Base-by-base conservation (phyloP, 64 coral and sea anemone species). In the Dendrophyllia cribrosa region DNA sequence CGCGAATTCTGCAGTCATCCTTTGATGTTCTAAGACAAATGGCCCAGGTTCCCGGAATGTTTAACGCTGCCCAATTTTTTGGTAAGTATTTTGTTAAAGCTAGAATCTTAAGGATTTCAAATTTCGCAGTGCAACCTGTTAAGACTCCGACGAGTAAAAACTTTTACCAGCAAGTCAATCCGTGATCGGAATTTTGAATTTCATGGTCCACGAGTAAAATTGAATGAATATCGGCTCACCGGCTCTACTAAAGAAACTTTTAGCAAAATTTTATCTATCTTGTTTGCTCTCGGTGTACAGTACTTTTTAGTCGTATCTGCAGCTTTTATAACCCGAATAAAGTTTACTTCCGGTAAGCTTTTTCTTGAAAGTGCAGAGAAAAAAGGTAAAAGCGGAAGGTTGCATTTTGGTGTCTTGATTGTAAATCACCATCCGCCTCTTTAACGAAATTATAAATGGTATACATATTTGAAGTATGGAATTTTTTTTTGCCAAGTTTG, bases 331-430 rank as follows among this genome's bases (percentile, higher is more conserved):
- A 49, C 14, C 46, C 16, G 47, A 50, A 84, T 6, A 68, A 47
- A 67, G 8, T 67, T 84, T 67, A 84, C 80, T 84, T 84, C 80
- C 80, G 80, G 80, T 84, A 45, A 67, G 8, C 17, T 22, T 22
- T 51, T 67, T 51, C 62, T 84, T 20, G 19, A 50, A 49, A 75
- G 13, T 49, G 45, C 19, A 49, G 17, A 75, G 14, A 16, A 2
- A 8, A 34, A 75, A 15, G 4, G 45, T 49, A 50, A 43, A 20
- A 75, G 72, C 2, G 34, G 34, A 34, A 34, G 34, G 34, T 34
- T 34, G 34, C 9, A 72, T 11, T 26, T 8, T 63, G 13, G 3
- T 65, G 47, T 68, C 63, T 64, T 4, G 44, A 26, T 21, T 43
- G 50, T 7, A 67, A 48, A 68, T 67, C 47, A 50, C 58, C 25